These are phyloP conservation scores for Ochotona curzoniae DNA, from an alignment of 2,113 vertebrate genomes.

Conservation along the genomic window DNA sequence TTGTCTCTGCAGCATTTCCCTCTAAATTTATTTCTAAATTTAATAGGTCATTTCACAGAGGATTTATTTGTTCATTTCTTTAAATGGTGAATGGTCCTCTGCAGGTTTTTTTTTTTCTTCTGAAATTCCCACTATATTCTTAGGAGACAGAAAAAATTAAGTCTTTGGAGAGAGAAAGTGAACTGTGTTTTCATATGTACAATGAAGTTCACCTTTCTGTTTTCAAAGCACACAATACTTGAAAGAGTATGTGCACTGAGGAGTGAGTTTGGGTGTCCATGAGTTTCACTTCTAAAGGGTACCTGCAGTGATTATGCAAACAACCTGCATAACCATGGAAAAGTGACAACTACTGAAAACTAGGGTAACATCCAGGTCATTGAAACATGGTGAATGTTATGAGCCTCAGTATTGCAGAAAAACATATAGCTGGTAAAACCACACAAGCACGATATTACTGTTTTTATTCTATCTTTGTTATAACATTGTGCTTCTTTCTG, in stretches of 20 bases:
- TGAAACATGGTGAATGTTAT: not conserved
- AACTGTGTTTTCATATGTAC: not conserved
- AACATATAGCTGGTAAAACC: slow-evolving; percentile 36
- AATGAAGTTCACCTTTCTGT: slow-evolving; percentile 59
- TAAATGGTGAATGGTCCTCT: slow-evolving; percentile 22
- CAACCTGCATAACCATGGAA: slow-evolving; percentile 20
- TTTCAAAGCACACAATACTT: slow-evolving; percentile 44
- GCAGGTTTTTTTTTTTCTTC: slow-evolving; percentile 60
- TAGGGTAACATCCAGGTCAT: slow-evolving; percentile 4
- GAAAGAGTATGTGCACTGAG: not conserved
- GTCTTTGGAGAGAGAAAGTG: not conserved
- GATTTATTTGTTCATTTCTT: slow-evolving; percentile 36
- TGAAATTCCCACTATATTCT: slow-evolving; percentile 59
- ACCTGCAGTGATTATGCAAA: not conserved
- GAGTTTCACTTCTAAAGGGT: slow-evolving; percentile 40
- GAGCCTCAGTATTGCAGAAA: slow-evolving; percentile 23
- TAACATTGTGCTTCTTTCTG: slow-evolving; percentile 44
- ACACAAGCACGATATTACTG: slow-evolving; percentile 1
- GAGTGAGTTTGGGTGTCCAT: not conserved
- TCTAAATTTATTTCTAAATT: slow-evolving; percentile 54
- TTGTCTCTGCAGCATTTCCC: slow-evolving; percentile 23
- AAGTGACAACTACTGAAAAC: not conserved
- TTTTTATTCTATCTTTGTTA: slow-evolving; percentile 67
- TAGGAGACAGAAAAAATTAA: not conserved
- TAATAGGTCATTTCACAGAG: slow-evolving; percentile 51